Conservation (phyloP, 2,113 vertebrate genomes). For the Melanotaenia duboulayi region DNA sequence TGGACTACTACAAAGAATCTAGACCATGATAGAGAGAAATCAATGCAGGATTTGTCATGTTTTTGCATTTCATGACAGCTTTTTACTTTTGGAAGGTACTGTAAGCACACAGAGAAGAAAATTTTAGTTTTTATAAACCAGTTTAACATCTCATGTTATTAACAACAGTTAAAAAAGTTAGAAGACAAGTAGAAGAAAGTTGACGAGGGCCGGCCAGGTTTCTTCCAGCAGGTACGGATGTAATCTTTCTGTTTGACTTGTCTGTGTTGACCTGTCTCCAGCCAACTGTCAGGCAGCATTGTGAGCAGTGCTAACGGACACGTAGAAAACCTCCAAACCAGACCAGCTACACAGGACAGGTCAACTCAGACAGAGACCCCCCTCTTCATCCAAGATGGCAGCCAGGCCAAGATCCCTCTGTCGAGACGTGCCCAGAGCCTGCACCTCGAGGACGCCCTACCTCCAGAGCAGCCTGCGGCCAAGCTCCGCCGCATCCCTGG, state of each 20-base stretch:
- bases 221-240: background rate
- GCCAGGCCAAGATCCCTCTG: slow-evolving; percentile 40
- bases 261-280: slow-evolving; percentile 58
- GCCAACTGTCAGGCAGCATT: slow-evolving; percentile 67
- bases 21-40: too few relatives aligned
- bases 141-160: too few relatives aligned
- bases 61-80: too few relatives aligned
- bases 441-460: slow-evolving; percentile 77
- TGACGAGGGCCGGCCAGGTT: too few relatives aligned
- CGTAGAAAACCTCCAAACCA: slow-evolving; percentile 35
- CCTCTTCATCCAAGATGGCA: slow-evolving; percentile 4
- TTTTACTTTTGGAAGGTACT: background rate
- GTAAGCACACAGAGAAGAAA: background rate
- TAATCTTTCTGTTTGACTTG: slow-evolving; percentile 27
- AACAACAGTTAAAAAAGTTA: too few relatives aligned
- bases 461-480: slow-evolving; percentile 30
- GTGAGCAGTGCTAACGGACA: slow-evolving; percentile 71
- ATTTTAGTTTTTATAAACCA: too few relatives aligned
- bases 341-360: slow-evolving; percentile 63
- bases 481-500: slow-evolving; percentile 63
- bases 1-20: too few relatives aligned
- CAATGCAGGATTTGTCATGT: too few relatives aligned
- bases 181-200: too few relatives aligned
- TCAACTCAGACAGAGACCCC: slow-evolving; percentile 79
- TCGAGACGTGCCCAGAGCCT: slow-evolving; percentile 63